Percentiles rank a stretch among this genome's conserved stretches.
phyloP scores from a whole-genome alignment of 2,888 invertebrate genomes.

The Orthonevra nobilis region DNA sequence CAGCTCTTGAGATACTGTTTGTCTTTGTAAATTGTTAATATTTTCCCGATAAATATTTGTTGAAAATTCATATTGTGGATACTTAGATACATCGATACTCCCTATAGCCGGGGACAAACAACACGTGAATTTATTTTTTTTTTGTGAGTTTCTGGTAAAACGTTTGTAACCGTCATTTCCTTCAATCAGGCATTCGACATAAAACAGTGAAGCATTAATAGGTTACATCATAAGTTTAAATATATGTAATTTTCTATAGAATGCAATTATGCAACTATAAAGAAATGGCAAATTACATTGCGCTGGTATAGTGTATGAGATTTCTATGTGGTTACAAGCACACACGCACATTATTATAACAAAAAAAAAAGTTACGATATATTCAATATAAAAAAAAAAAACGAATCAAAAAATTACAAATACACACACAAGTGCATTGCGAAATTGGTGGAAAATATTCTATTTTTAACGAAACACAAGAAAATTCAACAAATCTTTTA shows the following conservation, averaged over 20 bases:
- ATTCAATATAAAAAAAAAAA: no score
- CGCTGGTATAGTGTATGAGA: conserved; percentile 46
- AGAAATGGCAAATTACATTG: conserved; percentile 28
- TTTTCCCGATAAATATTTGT: no score
- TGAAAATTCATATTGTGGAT: no score
- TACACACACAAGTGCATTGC: conserved; percentile 43
- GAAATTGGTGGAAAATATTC: conserved; percentile 60
- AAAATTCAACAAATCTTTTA: conserved; percentile 20
- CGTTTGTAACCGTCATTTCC: conserved; percentile 39
- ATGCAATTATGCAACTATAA: conserved; percentile 67
- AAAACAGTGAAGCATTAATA: conserved; percentile 53
- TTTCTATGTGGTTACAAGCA: conserved; percentile 43
- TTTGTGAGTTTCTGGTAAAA: background rate
- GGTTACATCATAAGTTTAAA: conserved; percentile 61
- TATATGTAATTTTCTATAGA: conserved; percentile 38
- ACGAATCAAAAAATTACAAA: conserved; percentile 39
- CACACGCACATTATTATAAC: conserved; percentile 39
- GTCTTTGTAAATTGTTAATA: no score
- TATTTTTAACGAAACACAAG: conserved; percentile 44
- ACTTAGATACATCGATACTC: no score
- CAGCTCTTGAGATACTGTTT: conserved; percentile 72
- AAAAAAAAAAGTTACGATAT: conserved; percentile 25
- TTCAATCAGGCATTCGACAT: background rate
- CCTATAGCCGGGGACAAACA: no score
- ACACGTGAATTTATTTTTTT: background rate